phyloP scores from a whole-genome alignment of 2,888 invertebrate species.

The Xestia rhomboidea region DNA sequence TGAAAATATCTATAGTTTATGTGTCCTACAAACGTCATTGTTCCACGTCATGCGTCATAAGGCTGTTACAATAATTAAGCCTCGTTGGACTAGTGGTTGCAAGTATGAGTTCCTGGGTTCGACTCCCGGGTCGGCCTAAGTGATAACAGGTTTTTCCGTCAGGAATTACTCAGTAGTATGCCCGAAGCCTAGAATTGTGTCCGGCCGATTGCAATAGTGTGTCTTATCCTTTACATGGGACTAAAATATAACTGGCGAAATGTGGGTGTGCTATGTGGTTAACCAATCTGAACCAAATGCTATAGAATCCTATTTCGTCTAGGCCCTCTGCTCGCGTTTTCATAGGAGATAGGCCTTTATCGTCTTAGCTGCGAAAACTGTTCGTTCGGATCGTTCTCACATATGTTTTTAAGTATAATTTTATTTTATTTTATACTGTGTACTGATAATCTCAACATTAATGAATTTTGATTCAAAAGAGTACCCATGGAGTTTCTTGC shows the following conservation, averaged over 20 bases:
- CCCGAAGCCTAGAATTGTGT: background rate
- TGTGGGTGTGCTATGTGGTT: background rate
- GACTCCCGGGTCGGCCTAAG: background rate
- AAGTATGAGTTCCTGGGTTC: background rate
- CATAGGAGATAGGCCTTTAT: too few species aligned
- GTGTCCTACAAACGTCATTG: background rate
- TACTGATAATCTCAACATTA: too few species aligned
- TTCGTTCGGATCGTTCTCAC: background rate
- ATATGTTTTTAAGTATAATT: too few species aligned
- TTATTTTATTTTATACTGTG: too few species aligned
- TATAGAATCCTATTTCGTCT: too few species aligned
- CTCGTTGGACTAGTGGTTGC: background rate
- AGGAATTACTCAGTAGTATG: background rate
- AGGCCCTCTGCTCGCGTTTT: too few species aligned
- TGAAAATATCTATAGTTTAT: constrained; percentile 12
- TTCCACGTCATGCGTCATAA: background rate
- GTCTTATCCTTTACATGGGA: background rate
- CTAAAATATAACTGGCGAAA: background rate
- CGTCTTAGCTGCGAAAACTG: background rate
- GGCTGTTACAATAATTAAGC: background rate
- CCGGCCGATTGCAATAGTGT: background rate
- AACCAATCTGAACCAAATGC: background rate
- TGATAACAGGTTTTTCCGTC: background rate
- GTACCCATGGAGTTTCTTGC: too few species aligned
- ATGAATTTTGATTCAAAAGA: too few species aligned